phyloP scores from a whole-genome alignment of 2,888 invertebrate genomes.

The Pheosia tremula region DNA sequence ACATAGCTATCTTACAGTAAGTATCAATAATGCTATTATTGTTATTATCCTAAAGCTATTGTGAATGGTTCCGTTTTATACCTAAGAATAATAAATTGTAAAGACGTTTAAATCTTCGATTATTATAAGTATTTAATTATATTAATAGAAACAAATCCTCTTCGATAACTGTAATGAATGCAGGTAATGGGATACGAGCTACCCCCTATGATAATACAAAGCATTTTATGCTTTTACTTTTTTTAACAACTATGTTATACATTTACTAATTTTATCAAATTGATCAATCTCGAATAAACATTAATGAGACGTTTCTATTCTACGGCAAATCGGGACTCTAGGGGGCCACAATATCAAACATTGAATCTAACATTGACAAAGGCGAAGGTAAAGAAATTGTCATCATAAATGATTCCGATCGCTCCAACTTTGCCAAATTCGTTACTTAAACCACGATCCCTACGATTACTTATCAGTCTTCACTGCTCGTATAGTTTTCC shows the following conservation, averaged over 20 bases:
- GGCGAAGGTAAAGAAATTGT: slow-evolving; percentile 67
- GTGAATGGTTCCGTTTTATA: slow-evolving; percentile 76
- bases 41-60: slow-evolving; percentile 80
- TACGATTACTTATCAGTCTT: slow-evolving; percentile 82
- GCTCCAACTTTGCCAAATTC: slow-evolving; percentile 64
- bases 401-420: slow-evolving; percentile 63
- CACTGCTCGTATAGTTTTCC: slow-evolving; percentile 78
- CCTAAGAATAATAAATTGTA: slow-evolving; percentile 56
- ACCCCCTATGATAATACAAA: slow-evolving; percentile 69
- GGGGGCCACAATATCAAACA: slow-evolving; percentile 74
- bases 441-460: slow-evolving; percentile 70
- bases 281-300: slow-evolving; percentile 74
- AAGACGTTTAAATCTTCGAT: slow-evolving; percentile 57
- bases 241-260: slow-evolving; percentile 75
- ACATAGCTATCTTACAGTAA: slow-evolving; percentile 81
- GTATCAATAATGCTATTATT: slow-evolving; percentile 78
- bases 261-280: slow-evolving; percentile 72
- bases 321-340: slow-evolving; percentile 72
- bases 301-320: slow-evolving; percentile 75
- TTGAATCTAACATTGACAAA: slow-evolving; percentile 78
- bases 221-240: slow-evolving; percentile 76
- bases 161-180: slow-evolving; percentile 46
- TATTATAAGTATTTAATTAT: slow-evolving; percentile 53
- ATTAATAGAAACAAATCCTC: slow-evolving; percentile 52
- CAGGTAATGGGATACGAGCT: slow-evolving; percentile 60